These are phyloP conservation scores for Aphrophora alni DNA, from an alignment of 2,888 invertebrate genomes.

Conservation along the genomic window DNA sequence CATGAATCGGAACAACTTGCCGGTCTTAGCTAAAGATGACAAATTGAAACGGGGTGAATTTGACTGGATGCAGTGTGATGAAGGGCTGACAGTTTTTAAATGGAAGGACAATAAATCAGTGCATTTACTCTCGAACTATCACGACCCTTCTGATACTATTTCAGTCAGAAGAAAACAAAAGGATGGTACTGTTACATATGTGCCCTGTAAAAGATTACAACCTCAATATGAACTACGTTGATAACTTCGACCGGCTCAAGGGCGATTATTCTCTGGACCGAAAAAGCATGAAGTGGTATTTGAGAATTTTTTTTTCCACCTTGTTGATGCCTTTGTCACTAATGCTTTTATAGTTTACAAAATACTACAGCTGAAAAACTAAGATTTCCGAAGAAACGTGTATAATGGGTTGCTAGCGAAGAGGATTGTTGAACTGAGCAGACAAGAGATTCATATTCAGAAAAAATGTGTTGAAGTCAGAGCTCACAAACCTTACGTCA, in stretches of 20 bases:
- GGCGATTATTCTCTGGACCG: slow-evolving; percentile 31
- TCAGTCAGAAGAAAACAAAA: slow-evolving; percentile 27
- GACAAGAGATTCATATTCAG: background rate
- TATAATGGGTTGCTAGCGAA: background rate
- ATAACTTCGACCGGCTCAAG: slow-evolving; percentile 35
- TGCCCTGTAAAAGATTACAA: slow-evolving; percentile 32
- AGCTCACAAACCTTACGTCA: slow-evolving; percentile 10
- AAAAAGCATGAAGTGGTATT: slow-evolving; percentile 30
- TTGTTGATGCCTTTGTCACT: slow-evolving; percentile 12
- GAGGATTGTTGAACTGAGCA: background rate
- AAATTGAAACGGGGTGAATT: slow-evolving; percentile 7
- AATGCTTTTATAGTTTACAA: slow-evolving; percentile 13
- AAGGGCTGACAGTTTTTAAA: background rate
- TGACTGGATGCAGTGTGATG: background rate
- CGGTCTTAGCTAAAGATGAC: background rate
- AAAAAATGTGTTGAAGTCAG: slow-evolving; percentile 9
- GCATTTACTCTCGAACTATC: background rate
- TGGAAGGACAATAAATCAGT: slow-evolving; percentile 23
- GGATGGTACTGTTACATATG: slow-evolving; percentile 17
- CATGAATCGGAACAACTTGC: background rate
- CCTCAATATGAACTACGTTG: slow-evolving; percentile 31
- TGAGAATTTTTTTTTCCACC: slow-evolving; percentile 20
- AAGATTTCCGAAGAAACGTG: slow-evolving; percentile 9
- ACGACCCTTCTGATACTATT: background rate
- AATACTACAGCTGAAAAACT: background rate